Conservation (phyloP, 2,888 invertebrate genomes). For the Leptura quadrifasciata region DNA sequence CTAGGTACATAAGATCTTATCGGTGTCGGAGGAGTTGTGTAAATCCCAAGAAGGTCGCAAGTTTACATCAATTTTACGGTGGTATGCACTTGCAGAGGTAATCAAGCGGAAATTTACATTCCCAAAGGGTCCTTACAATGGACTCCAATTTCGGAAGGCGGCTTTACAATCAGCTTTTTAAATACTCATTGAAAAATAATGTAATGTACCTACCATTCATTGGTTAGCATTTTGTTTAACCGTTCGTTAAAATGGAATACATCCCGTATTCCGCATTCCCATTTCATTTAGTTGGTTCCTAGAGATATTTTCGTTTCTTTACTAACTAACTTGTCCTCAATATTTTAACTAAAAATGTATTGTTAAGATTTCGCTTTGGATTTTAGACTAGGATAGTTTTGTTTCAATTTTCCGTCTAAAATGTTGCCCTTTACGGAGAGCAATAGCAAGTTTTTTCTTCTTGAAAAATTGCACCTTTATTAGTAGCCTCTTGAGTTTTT, state of each 20-base stretch:
- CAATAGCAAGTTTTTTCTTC: too few relatives aligned
- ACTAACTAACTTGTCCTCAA: too few relatives aligned
- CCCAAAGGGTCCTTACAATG: conserved; percentile 54
- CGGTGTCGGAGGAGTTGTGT: conserved; percentile 63
- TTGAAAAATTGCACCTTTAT: too few relatives aligned
- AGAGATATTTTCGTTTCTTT: too few relatives aligned
- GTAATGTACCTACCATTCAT: conserved; percentile 25
- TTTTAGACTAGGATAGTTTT: too few relatives aligned
- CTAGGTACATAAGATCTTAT: conserved; percentile 58
- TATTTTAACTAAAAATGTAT: too few relatives aligned
- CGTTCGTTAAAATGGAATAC: background rate
- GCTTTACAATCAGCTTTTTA: conserved; percentile 54
- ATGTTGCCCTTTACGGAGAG: too few relatives aligned
- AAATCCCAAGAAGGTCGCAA: conserved; percentile 63
- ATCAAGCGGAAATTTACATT: conserved; percentile 58
- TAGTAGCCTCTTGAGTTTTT: too few relatives aligned
- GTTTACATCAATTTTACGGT: conserved; percentile 68
- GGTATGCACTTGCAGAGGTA: conserved; percentile 61
- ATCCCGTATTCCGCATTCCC: too few relatives aligned
- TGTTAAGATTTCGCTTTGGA: too few relatives aligned
- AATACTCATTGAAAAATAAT: conserved; percentile 42
- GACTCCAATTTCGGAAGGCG: conserved; percentile 62
- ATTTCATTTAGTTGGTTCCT: too few relatives aligned
- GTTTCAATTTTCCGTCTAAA: too few relatives aligned
- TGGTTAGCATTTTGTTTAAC: conserved; percentile 21